These are phyloP conservation scores for Argopecten irradians DNA, from an alignment of 1,140 invertebrate species.

Conservation along the genomic window DNA sequence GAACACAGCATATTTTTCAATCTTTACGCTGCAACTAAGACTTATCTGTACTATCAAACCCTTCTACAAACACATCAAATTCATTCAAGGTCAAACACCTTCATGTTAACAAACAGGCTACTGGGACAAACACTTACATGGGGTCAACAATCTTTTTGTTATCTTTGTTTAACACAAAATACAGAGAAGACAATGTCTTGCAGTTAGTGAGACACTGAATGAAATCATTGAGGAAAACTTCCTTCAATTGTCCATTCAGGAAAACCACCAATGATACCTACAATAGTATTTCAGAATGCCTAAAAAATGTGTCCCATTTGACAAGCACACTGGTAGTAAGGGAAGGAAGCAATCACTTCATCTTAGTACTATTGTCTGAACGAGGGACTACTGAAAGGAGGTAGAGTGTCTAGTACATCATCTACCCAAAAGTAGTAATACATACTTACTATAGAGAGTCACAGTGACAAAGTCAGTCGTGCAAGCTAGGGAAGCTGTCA, in stretches of 20 bases:
- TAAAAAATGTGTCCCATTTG: conserved; percentile 3
- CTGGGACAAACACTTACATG: background rate
- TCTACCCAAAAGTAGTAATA: too few relatives aligned
- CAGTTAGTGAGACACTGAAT: background rate
- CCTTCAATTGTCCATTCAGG: background rate
- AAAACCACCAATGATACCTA: background rate
- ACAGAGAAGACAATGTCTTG: background rate
- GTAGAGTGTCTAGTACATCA: background rate
- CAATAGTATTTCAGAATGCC: background rate
- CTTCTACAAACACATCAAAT: background rate
- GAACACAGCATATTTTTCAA: too few relatives aligned
- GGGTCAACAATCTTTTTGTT: background rate
- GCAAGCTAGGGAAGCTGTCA: too few relatives aligned
- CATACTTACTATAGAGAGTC: too few relatives aligned
- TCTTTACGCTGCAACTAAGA: background rate
- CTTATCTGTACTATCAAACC: too few relatives aligned
- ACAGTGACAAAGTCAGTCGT: too few relatives aligned
- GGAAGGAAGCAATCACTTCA: conserved; percentile 1
- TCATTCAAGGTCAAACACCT: background rate
- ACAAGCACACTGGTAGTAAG: background rate
- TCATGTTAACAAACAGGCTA: background rate
- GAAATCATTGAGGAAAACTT: background rate
- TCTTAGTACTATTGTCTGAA: background rate
- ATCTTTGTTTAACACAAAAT: background rate
- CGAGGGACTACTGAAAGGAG: background rate